Conservation (phyloP, 2,888 invertebrate species). For the Agriopis marginaria region DNA sequence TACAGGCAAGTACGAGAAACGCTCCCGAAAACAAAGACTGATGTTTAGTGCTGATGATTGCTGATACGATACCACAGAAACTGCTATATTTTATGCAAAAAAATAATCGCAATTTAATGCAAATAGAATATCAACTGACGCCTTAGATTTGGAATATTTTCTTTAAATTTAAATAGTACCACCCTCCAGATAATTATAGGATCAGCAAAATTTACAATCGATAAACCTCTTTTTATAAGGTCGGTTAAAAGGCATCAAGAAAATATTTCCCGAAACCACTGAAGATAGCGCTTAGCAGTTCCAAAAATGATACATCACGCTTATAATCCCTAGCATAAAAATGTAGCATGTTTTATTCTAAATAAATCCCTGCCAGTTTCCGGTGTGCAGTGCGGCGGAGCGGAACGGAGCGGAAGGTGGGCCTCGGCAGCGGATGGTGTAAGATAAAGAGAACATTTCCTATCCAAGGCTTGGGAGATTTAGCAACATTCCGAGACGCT, state of each 20-base stretch:
- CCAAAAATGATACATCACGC: conserved; percentile 37
- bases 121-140: no score
- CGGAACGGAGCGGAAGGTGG: conserved; percentile 79
- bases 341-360: conserved; percentile 66
- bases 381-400: conserved; percentile 73
- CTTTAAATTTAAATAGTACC: no score
- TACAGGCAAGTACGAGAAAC: no score
- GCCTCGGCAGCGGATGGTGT: conserved; percentile 83
- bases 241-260: not conserved
- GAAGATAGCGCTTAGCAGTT: conserved; percentile 21
- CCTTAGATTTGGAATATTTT: no score
- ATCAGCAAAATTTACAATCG: no score
- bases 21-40: no score
- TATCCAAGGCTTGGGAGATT: conserved; percentile 80
- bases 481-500: conserved; percentile 76
- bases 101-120: no score
- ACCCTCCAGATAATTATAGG: no score
- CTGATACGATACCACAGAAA: no score
- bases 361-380: conserved; percentile 76
- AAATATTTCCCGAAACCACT: not conserved
- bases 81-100: no score
- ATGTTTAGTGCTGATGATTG: no score
- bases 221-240: no score
- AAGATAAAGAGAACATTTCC: conserved; percentile 86
- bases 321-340: conserved; percentile 53